Evolutionary conservation across 2,797 vertebrate genomes (phyloP).

Genomic region (Sebastes taczanowskii): DNA sequence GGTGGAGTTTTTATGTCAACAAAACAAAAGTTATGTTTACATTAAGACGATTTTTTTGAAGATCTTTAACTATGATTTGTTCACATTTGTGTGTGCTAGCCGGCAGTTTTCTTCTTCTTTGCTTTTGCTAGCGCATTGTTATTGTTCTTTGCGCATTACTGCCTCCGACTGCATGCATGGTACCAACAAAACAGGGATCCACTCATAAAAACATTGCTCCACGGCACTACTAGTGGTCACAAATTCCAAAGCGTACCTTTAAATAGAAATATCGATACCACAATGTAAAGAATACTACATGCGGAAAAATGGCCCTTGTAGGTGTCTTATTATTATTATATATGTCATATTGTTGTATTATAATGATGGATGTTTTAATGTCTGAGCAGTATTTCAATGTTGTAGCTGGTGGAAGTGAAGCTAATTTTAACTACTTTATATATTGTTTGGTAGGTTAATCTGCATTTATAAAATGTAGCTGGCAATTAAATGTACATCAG

Average conservation of each 20-base stretch:
- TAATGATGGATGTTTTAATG: neutral
- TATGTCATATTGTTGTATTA: neutral
- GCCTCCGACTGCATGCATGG: neutral
- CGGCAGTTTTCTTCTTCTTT: neutral
- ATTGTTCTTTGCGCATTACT: neutral
- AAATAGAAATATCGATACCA: neutral
- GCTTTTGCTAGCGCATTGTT: neutral
- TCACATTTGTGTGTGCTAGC: neutral
- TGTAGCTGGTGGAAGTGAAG: neutral
- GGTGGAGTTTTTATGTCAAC: no score
- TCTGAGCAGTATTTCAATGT: neutral
- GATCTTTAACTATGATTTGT: neutral
- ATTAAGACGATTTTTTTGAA: neutral
- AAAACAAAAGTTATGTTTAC: no score
- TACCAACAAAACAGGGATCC: neutral
- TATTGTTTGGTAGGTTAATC: no score
- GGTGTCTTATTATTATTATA: no score
- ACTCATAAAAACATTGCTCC: neutral
- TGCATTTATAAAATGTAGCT: rapidly evolving
- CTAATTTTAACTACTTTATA: neutral
- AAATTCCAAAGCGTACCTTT: neutral
- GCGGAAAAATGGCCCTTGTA: neutral
- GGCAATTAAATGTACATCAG: neutral
- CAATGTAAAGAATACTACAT: neutral
- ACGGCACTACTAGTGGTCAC: neutral